phyloP scores from a whole-genome alignment of 64 coral and sea anemone species.

The Actinia equina region DNA sequence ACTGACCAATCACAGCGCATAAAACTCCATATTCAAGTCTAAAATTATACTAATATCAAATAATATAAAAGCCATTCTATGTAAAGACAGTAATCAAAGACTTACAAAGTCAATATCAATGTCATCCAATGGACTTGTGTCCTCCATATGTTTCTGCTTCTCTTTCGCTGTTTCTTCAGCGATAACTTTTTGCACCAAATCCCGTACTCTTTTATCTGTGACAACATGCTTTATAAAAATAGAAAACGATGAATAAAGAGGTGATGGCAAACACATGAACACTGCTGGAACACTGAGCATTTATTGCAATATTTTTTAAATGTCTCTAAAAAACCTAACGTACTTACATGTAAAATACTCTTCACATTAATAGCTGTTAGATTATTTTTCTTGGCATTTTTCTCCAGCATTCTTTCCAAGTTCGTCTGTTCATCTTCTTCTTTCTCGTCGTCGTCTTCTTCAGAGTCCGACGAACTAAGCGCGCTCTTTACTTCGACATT shows the following conservation, averaged over 20 bases:
- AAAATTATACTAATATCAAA: no score
- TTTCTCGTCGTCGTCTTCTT: neutral
- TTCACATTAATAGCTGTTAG: slow-evolving; percentile 54
- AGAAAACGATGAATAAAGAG: neutral
- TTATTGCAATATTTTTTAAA: neutral
- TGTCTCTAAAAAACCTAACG: neutral
- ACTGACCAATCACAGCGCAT: no score
- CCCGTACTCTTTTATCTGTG: slow-evolving; percentile 73
- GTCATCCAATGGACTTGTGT: slow-evolving; percentile 5
- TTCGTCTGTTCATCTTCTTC: slow-evolving; percentile 15
- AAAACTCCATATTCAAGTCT: no score
- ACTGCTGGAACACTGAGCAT: no score
- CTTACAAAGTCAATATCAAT: slow-evolving; percentile 63
- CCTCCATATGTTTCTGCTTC: neutral
- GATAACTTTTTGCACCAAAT: slow-evolving; percentile 70
- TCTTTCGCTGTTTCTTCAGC: slow-evolving; percentile 45
- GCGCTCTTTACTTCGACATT: neutral
- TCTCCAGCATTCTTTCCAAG: slow-evolving; percentile 43
- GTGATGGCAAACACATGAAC: neutral
- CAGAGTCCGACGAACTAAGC: neutral
- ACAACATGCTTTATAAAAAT: slow-evolving; percentile 55
- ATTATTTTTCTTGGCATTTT: slow-evolving; percentile 56
- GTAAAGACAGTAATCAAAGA: neutral
- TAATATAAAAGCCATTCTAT: neutral
- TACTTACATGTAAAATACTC: slow-evolving; percentile 67